Evolutionary conservation across 2,113 vertebrate genomes (phyloP).

Genomic region (Alaudala cheleensis): DNA sequence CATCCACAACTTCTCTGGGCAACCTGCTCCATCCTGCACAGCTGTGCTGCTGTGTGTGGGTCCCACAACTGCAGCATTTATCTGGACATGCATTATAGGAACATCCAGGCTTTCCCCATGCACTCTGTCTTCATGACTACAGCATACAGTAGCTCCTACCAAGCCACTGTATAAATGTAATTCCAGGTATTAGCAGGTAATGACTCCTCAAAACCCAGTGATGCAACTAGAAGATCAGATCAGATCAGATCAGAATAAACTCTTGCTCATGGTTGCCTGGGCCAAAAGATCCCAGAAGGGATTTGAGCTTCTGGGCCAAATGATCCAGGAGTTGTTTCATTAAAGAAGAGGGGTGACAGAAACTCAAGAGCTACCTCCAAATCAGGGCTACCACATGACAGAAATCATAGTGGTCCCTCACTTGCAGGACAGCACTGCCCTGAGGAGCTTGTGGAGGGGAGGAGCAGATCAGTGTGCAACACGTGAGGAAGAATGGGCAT

Average conservation of each 20-base stretch:
- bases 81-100: accelerated
- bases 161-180: neutral
- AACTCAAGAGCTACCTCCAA: neutral
- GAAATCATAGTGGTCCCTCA: neutral
- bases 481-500: neutral
- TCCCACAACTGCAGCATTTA: neutral
- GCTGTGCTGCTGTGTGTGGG: accelerated
- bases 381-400: neutral
- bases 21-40: neutral
- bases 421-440: neutral
- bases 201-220: neutral
- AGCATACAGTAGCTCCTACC: neutral
- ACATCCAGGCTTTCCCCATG: neutral
- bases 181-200: neutral
- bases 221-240: neutral
- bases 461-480: neutral
- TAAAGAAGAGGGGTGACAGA: neutral
- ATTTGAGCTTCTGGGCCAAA: neutral
- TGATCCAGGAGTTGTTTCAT: neutral
- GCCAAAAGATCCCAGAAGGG: neutral
- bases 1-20: neutral
- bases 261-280: neutral
- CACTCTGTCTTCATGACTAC: neutral
- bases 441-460: neutral
- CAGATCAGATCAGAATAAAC: neutral